These are phyloP conservation scores for Austrolebias charrua DNA, from an alignment of 2,797 vertebrate species.

Conservation along the genomic window DNA sequence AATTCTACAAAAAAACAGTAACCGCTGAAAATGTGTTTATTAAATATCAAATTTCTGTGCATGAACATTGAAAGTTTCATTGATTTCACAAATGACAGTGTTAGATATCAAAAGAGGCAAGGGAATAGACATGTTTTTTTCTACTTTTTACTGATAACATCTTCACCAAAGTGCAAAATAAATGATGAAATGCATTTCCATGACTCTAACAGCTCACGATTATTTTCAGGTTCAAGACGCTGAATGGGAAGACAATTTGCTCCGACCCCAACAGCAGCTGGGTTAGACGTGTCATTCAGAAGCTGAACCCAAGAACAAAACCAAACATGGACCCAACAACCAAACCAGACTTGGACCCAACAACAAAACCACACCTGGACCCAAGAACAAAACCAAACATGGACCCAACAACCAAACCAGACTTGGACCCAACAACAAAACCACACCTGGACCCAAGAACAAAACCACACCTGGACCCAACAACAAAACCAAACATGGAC, in stretches of 20 bases:
- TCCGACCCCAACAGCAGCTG: background rate
- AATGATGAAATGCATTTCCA: background rate
- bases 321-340: too few species aligned
- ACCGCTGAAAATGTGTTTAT: too few species aligned
- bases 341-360: too few species aligned
- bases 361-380: too few species aligned
- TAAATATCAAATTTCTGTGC: background rate
- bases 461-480: background rate
- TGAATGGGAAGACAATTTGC: background rate
- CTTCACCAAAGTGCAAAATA: background rate
- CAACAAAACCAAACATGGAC: background rate
- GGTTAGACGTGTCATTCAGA: background rate
- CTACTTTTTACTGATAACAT: too few species aligned
- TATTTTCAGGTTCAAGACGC: background rate
- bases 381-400: conserved; percentile 11
- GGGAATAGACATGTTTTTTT: background rate
- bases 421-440: too few species aligned
- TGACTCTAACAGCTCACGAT: background rate
- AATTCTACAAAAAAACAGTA: too few species aligned
- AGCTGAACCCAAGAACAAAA: conserved; percentile 30
- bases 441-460: background rate
- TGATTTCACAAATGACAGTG: background rate
- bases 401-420: conserved; percentile 3
- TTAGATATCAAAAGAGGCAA: background rate
- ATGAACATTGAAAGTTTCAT: background rate